phyloP scores from a whole-genome alignment of 1,140 invertebrate species.

The Reticulitermes speratus region DNA sequence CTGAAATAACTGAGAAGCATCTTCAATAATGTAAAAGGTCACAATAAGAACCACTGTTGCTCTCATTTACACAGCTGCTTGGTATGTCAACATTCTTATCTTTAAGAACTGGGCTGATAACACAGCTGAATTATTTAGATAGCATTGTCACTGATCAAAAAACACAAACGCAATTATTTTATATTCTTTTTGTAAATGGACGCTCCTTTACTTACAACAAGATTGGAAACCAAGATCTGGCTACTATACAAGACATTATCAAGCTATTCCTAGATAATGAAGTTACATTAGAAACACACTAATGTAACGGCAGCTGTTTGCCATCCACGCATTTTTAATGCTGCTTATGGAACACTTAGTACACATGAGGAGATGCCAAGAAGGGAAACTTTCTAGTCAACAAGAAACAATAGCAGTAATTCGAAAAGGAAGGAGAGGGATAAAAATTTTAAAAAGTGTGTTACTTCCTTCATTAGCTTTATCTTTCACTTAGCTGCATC shows the following conservation, averaged over 20 bases:
- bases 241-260: constrained; percentile 31
- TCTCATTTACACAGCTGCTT: too few species aligned
- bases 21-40: too few species aligned
- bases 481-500: not conserved
- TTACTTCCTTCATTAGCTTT: not conserved
- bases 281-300: constrained; percentile 26
- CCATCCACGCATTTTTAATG: constrained; percentile 28
- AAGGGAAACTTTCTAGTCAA: not conserved
- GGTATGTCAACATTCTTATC: too few species aligned
- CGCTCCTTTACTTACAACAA: constrained; percentile 34
- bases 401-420: constrained; percentile 15
- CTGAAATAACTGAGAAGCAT: too few species aligned
- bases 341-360: constrained; percentile 26
- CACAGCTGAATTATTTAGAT: not conserved
- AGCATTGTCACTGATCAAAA: not conserved
- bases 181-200: constrained; percentile 31
- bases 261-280: constrained; percentile 29
- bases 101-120: too few species aligned
- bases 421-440: not conserved
- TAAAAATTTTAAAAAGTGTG: constrained; percentile 18
- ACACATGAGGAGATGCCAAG: constrained; percentile 7
- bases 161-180: not conserved
- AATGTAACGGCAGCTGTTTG: constrained; percentile 19
- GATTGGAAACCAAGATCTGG: constrained; percentile 30
- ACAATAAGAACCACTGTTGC: too few species aligned